Evolutionary conservation across 1,140 invertebrate species (phyloP).

Genomic region (Drosophila punjabiensis): DNA sequence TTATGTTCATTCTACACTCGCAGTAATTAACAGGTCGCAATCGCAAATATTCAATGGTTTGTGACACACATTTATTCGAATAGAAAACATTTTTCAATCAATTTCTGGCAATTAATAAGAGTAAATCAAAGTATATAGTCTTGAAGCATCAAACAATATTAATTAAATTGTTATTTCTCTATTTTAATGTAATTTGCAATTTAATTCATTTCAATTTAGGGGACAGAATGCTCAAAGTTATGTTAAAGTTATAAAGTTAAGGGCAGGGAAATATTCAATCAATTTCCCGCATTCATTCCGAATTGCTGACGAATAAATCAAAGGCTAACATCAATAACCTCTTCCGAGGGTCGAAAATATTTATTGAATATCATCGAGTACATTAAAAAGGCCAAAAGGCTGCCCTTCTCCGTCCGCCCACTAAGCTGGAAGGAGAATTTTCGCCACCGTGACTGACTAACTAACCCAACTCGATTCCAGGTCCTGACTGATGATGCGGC

Average conservation of each 20-base stretch:
- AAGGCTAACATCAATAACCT: constrained; percentile 23
- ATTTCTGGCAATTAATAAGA: constrained; percentile 9
- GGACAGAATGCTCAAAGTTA: background rate
- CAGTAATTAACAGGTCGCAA: constrained; percentile 23
- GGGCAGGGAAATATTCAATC: constrained; percentile 1
- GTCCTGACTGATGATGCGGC: constrained; percentile 71
- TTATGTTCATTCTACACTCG: constrained; percentile 27
- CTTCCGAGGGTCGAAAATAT: constrained; percentile 37
- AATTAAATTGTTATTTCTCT: background rate
- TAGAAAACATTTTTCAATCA: constrained; percentile 2
- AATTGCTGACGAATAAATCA: constrained; percentile 32
- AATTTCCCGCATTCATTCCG: background rate
- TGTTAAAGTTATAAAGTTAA: background rate
- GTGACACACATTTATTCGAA: constrained; percentile 6
- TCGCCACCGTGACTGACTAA: constrained; percentile 50
- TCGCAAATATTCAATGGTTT: background rate
- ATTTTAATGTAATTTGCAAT: background rate
- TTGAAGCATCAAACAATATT: background rate
- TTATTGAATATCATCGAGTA: constrained; percentile 76
- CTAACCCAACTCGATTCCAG: constrained; percentile 63
- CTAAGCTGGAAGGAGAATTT: constrained; percentile 1
- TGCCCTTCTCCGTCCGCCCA: constrained; percentile 1
- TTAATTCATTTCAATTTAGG: too few relatives aligned
- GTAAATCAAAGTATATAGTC: background rate
- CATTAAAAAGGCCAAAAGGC: constrained; percentile 56